Evolutionary conservation across 1,140 invertebrate genomes (phyloP).

Genomic region (Galleria mellonella): DNA sequence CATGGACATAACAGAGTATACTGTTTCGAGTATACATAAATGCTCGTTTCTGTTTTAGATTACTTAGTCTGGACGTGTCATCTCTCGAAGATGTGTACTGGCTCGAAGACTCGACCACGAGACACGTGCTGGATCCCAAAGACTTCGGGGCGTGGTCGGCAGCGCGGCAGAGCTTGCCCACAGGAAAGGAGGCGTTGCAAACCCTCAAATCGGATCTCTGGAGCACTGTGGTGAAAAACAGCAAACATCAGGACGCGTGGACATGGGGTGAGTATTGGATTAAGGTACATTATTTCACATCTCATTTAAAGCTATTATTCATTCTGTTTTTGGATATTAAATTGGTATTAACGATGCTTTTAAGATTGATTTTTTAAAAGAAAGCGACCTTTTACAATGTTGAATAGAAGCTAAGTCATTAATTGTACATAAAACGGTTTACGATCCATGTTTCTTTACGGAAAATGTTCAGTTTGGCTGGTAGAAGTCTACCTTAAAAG

Average conservation of each 20-base stretch:
- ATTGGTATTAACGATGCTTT: conserved; percentile 1
- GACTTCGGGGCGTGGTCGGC: conserved; percentile 86
- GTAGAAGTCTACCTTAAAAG: too few species aligned
- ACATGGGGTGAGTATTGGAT: conserved; percentile 88
- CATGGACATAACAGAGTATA: too few species aligned
- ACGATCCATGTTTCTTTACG: too few species aligned
- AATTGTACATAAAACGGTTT: too few species aligned
- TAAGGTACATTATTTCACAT: too few species aligned
- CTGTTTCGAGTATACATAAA: too few species aligned
- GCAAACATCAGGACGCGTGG: conserved; percentile 91
- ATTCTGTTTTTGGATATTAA: not conserved
- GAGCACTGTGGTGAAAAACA: conserved; percentile 90
- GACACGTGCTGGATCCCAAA: conserved; percentile 81
- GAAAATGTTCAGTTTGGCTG: too few species aligned
- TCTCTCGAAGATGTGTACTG: conserved; percentile 91
- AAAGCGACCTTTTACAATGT: too few species aligned
- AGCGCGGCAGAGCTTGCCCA: conserved; percentile 85
- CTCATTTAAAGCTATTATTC: too few species aligned
- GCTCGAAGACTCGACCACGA: conserved; percentile 86
- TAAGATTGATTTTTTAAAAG: too few species aligned
- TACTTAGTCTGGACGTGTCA: conserved; percentile 86
- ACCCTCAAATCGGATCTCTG: conserved; percentile 87
- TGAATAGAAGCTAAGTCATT: too few species aligned
- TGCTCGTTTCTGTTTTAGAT: conserved; percentile 67
- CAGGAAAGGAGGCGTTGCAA: conserved; percentile 84